These are phyloP conservation scores for Carpatolechia fugitivella DNA, from an alignment of 2,888 invertebrate species.

Conservation along the genomic window DNA sequence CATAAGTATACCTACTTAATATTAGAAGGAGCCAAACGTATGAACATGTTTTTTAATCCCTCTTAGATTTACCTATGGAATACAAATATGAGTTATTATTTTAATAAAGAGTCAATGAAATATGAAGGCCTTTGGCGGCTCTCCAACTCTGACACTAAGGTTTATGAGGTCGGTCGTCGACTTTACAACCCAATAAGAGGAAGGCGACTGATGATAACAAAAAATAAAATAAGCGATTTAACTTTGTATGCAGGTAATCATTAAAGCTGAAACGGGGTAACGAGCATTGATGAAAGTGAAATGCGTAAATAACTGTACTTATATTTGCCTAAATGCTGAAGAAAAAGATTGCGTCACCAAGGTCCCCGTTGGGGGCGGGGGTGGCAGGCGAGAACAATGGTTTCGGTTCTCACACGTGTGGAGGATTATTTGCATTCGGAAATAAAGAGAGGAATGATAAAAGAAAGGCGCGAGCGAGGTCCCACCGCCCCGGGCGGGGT, in stretches of 20 bases:
- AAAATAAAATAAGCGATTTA: too few species aligned
- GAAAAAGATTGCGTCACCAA: conserved; percentile 78
- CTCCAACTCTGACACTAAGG: too few species aligned
- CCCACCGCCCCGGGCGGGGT: conserved; percentile 77
- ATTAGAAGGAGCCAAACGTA: too few species aligned
- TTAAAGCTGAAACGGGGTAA: background rate
- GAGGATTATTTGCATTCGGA: conserved; percentile 81
- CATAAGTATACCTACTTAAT: too few species aligned
- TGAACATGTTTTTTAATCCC: too few species aligned
- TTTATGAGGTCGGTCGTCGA: too few species aligned
- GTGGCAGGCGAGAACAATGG: conserved; percentile 77
- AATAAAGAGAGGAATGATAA: conserved; percentile 80
- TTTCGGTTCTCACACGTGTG: conserved; percentile 81
- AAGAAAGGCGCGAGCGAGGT: conserved; percentile 79
- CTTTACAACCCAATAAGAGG: too few species aligned
- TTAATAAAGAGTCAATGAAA: too few species aligned
- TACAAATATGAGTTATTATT: too few species aligned
- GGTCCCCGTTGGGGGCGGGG: conserved; percentile 65
- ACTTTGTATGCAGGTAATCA: background rate
- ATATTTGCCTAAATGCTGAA: conserved; percentile 73
- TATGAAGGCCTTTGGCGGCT: too few species aligned
- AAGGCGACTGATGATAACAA: too few species aligned
- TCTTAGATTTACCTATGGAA: too few species aligned
- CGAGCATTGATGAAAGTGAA: background rate
- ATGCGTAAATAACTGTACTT: conserved; percentile 19